Evolutionary conservation across 2,113 vertebrate species (phyloP).

Genomic region (Dicaeum eximium): DNA sequence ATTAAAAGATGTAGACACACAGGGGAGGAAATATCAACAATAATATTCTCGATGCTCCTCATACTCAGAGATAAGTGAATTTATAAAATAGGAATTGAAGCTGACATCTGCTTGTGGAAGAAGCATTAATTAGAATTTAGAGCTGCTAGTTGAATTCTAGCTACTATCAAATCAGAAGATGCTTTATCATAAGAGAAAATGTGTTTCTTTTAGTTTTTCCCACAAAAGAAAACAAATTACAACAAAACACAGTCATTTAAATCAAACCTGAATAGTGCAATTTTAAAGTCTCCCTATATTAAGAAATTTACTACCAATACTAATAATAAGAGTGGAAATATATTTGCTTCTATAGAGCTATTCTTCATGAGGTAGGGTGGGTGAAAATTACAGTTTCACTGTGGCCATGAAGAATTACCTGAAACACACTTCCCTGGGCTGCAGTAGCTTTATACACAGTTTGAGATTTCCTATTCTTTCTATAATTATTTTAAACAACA

Average conservation of each 20-base stretch:
- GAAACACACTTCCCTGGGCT: neutral
- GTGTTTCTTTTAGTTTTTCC: neutral
- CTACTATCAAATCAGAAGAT: neutral
- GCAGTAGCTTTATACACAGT: neutral
- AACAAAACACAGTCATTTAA: neutral
- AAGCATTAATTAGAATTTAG: neutral
- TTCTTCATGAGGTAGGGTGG: neutral
- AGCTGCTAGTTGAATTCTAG: neutral
- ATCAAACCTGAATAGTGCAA: neutral
- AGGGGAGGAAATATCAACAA: neutral
- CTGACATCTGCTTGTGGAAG: conserved; percentile 12
- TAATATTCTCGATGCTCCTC: neutral
- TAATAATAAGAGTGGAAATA: neutral
- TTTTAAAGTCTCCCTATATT: neutral
- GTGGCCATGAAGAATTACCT: neutral
- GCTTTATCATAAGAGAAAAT: neutral
- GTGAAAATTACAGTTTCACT: neutral
- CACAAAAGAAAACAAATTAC: neutral
- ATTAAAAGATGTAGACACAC: neutral
- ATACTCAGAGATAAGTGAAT: conserved; percentile 30
- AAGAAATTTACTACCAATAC: neutral
- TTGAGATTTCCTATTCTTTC: neutral
- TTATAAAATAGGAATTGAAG: conserved; percentile 26
- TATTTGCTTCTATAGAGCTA: neutral
- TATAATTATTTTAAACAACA: neutral